Percentiles rank a stretch among this genome's conserved stretches.
These are phyloP conservation scores for Drosophila funebris DNA, from an alignment of 1,140 invertebrate species.

Conservation along the genomic window DNA sequence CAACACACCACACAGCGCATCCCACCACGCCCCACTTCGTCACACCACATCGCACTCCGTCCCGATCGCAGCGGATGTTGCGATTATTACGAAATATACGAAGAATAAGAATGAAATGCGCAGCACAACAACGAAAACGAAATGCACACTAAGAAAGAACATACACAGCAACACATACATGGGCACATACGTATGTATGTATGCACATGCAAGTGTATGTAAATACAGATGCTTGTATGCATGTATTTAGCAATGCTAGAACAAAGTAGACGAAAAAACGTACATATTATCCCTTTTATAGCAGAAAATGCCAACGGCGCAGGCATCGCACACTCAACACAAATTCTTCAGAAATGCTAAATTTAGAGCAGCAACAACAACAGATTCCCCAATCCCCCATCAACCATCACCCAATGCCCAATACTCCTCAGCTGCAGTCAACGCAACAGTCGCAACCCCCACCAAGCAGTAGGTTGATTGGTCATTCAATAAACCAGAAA, in stretches of 20 bases:
- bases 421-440: constrained; percentile 11
- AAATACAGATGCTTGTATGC: background rate
- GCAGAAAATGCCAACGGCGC: constrained; percentile 74
- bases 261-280: constrained; percentile 45
- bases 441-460: constrained; percentile 26
- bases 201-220: background rate
- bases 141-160: constrained; percentile 42
- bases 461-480: constrained; percentile 78
- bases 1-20: background rate
- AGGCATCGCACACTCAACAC: constrained; percentile 41
- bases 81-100: constrained; percentile 81
- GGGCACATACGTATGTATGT: background rate
- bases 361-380: constrained; percentile 63
- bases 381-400: constrained; percentile 5
- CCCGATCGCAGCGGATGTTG: constrained; percentile 66
- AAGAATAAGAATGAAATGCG: constrained; percentile 68
- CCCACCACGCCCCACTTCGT: background rate
- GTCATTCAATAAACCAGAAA: constrained; percentile 66
- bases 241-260: constrained; percentile 13
- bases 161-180: background rate
- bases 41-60: background rate
- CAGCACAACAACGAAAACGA: constrained; percentile 36
- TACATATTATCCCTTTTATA: constrained; percentile 81
- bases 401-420: background rate
- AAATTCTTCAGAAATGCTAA: constrained; percentile 78